Evolutionary conservation across 1,140 invertebrate species (phyloP).

Genomic region (Drosophila kanapiae): DNA sequence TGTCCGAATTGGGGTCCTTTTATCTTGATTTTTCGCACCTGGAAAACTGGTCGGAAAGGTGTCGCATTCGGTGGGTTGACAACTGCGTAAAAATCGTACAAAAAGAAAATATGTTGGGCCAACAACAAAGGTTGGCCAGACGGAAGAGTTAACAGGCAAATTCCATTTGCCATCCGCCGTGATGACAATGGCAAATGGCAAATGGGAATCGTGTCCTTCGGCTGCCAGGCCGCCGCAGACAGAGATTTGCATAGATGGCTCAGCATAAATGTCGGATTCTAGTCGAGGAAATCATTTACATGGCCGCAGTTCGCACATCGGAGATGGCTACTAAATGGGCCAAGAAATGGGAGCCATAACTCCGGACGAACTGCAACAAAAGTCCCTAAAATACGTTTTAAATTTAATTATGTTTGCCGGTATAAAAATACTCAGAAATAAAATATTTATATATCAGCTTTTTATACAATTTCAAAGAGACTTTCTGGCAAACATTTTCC

Average conservation of each 20-base stretch:
- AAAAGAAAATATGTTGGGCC: neutral
- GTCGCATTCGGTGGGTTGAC: slow-evolving; percentile 37
- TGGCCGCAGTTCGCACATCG: neutral
- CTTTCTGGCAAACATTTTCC: slow-evolving; percentile 10
- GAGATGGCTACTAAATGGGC: slow-evolving; percentile 26
- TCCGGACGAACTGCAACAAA: neutral
- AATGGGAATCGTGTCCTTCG: slow-evolving; percentile 22
- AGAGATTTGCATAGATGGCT: slow-evolving; percentile 64
- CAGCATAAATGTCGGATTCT: slow-evolving; percentile 51
- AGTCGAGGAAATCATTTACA: slow-evolving; percentile 60
- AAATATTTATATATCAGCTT: neutral
- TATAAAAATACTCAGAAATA: neutral
- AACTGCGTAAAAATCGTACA: slow-evolving; percentile 17
- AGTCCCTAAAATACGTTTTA: neutral
- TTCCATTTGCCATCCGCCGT: slow-evolving; percentile 51
- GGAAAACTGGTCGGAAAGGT: slow-evolving; percentile 37
- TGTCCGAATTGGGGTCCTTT: slow-evolving; percentile 41
- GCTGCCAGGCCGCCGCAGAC: slow-evolving; percentile 12
- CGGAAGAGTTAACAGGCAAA: slow-evolving; percentile 58
- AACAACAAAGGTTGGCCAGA: slow-evolving; percentile 36
- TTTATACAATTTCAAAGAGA: neutral
- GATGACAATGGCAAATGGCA: slow-evolving; percentile 50
- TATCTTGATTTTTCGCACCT: slow-evolving; percentile 44
- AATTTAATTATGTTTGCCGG: neutral
- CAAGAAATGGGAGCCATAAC: slow-evolving; percentile 26